Conservation (phyloP, 2,797 vertebrate species). For the Mionectes olivaceus region DNA sequence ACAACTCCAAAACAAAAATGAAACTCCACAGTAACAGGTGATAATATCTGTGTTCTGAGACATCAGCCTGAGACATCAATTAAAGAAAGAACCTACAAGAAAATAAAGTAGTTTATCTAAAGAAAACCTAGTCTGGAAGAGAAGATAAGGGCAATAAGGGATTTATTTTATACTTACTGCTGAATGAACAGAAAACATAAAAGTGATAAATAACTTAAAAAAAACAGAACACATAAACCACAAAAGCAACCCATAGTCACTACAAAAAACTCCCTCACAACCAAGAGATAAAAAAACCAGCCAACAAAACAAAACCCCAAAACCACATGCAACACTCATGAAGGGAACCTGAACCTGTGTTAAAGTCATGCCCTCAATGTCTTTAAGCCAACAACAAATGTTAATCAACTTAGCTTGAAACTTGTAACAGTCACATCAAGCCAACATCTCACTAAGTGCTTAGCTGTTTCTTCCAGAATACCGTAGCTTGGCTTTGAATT, state of each 20-base stretch:
- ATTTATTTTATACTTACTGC: conserved; percentile 38
- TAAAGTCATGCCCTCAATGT: background rate
- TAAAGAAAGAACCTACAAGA: background rate
- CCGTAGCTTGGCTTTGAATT: background rate
- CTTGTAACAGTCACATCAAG: background rate
- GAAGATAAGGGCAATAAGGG: conserved; percentile 58
- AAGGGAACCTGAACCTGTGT: background rate
- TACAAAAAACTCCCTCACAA: background rate
- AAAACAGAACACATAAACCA: background rate
- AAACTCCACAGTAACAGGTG: background rate
- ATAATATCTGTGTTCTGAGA: conserved; percentile 30
- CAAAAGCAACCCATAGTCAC: background rate
- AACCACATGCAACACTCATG: background rate
- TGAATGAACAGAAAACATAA: conserved; percentile 34
- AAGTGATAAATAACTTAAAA: conserved; percentile 29
- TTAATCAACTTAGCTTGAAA: background rate
- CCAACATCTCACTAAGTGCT: background rate
- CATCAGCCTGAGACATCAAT: background rate
- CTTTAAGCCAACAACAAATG: background rate
- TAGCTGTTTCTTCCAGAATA: background rate
- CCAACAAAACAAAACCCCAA: background rate
- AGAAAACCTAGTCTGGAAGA: conserved; percentile 41
- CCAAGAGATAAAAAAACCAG: background rate
- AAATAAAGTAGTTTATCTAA: conserved; percentile 54
- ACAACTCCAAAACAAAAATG: background rate